Evolutionary conservation across 2,888 invertebrate species (phyloP).

Genomic region (Ochropleura leucogaster): DNA sequence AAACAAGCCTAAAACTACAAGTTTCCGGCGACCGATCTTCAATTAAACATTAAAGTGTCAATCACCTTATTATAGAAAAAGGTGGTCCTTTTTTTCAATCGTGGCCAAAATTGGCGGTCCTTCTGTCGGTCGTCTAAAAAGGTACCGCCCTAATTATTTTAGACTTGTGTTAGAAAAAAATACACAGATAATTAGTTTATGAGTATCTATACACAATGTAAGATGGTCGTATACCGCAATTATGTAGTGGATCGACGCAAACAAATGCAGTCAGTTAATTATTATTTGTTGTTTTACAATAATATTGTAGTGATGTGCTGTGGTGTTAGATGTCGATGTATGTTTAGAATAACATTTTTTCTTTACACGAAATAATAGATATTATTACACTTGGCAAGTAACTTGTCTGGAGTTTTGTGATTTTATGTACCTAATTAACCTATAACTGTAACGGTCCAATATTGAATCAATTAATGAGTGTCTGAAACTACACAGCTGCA

Average conservation of each 20-base stretch:
- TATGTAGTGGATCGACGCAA: conserved; percentile 84
- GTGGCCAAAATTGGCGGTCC: conserved; percentile 73
- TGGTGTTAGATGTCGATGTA: conserved; percentile 40
- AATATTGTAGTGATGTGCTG: conserved; percentile 69
- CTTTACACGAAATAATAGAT: too few relatives aligned
- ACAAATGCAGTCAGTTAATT: conserved; percentile 84
- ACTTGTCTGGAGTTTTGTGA: not conserved
- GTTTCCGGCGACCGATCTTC: conserved; percentile 73
- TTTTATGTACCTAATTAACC: not conserved
- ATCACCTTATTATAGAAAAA: conserved; percentile 84
- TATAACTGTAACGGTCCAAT: not conserved
- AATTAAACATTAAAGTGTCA: conserved; percentile 85
- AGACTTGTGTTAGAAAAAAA: conserved; percentile 71
- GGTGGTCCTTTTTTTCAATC: conserved; percentile 76
- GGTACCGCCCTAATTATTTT: conserved; percentile 81
- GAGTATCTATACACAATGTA: conserved; percentile 85
- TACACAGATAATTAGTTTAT: conserved; percentile 86
- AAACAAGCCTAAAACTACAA: conserved; percentile 46
- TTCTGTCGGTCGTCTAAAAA: conserved; percentile 72
- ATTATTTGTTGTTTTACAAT: conserved; percentile 76
- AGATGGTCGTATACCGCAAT: conserved; percentile 81
- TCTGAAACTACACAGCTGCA: not conserved
- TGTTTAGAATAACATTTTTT: conserved; percentile 17
- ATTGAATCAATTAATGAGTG: not conserved
- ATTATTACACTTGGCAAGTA: not conserved